Base-by-base conservation (phyloP, 2,888 invertebrate genomes). In the Philopedon plagiatum region DNA sequence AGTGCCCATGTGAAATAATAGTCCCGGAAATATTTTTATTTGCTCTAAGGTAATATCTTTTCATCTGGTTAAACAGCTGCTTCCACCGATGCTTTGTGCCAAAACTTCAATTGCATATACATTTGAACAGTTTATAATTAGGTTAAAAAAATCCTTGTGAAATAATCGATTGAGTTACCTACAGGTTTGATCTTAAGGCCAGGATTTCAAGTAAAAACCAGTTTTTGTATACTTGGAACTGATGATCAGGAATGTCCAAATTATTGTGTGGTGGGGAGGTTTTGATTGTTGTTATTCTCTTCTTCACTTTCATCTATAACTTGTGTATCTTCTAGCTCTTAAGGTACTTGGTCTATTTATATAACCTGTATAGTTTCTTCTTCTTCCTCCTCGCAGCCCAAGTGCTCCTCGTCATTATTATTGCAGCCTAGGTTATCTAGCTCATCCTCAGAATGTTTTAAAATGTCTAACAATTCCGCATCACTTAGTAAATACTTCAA, bases 51-150 rank as follows among this genome's bases (percentile, higher is more conserved):
- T 11, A 7, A 34, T 34, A 7, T 34, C 34, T 34, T 11, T 34
- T n/a, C 34, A 34, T 34, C n/a, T 2, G n/a, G 34, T 34, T 34
- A 34, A n/a, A n/a, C 34, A 2, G 34, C 34, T 5, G 2, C n/a
- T 11, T 11, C n/a, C 34, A n/a, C n/a, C n/a, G 5, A 7, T 34
- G 34, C 68, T 70, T 26, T 49, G 46, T 9, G 54, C 34, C 39
- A 78, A 39, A 34, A 77, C 18, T 34, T 76, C 74, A 23, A 68
- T 56, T 13, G 73, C 74, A 71, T 75, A 49, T 2, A 4, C 13
- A 23, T 54, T 54, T 21, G 54, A 19, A 7, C 13, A 21, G 11
- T 19, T 11, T 21, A 19, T 7, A 54, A 54, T 19, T 9, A 26
- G 13, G 11, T 54, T 13, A 54, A 21, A 57, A 58, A 77, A 76